phyloP scores from a whole-genome alignment of 2,888 invertebrate genomes.

The Argyresthia albistria region DNA sequence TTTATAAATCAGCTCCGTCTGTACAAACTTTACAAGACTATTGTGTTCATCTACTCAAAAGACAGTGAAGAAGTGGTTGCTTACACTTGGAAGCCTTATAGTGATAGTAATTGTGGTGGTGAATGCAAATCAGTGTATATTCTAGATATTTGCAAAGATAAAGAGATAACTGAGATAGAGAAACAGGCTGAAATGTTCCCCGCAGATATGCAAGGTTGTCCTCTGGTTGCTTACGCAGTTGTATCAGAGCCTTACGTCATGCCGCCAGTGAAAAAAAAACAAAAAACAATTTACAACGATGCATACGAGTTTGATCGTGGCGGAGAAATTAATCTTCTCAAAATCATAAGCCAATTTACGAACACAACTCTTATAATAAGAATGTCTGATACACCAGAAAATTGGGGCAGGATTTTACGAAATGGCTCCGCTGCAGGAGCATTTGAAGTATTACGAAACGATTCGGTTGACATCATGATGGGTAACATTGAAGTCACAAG shows the following conservation, averaged over 20 bases:
- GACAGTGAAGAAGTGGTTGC: conserved; percentile 39
- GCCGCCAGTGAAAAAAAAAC: conserved; percentile 39
- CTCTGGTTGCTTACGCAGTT: conserved; percentile 50
- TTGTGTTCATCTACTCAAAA: conserved; percentile 48
- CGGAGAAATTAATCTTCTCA: conserved; percentile 57
- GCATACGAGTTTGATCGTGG: conserved; percentile 48
- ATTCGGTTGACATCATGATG: conserved; percentile 47
- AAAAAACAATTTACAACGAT: conserved; percentile 33
- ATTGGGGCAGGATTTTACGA: conserved; percentile 46
- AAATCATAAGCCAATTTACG: conserved; percentile 56
- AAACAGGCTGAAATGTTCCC: conserved; percentile 47
- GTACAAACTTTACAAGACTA: conserved; percentile 49
- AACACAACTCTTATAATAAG: conserved; percentile 54
- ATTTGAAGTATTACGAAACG: conserved; percentile 37
- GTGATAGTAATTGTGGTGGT: conserved; percentile 50
- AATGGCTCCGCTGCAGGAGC: conserved; percentile 55
- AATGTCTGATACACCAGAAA: conserved; percentile 44
- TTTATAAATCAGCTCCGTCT: conserved; percentile 52
- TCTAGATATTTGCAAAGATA: conserved; percentile 48
- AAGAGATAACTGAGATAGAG: conserved; percentile 31
- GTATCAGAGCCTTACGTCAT: conserved; percentile 63
- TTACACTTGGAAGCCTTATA: conserved; percentile 60
- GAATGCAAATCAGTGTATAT: conserved; percentile 48
- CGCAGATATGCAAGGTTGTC: conserved; percentile 50
- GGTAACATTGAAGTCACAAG: conserved; percentile 63